Evolutionary conservation across 2,797 vertebrate species (phyloP).

Genomic region (Taeniopygia guttata): DNA sequence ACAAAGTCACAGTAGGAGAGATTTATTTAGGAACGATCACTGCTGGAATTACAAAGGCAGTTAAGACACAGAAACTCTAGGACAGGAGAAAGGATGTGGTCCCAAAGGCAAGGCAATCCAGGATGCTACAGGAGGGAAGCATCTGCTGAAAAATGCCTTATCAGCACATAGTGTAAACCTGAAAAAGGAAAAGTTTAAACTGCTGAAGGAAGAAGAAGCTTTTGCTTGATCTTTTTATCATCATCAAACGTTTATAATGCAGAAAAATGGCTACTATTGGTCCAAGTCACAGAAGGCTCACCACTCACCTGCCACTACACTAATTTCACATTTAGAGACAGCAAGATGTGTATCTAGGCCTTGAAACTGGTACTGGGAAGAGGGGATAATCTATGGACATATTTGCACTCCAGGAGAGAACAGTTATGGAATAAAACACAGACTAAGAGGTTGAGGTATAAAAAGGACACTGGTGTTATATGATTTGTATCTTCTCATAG

Average conservation of each 20-base stretch:
- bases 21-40: constrained; percentile 15
- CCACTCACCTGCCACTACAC: neutral
- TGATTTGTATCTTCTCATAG: neutral
- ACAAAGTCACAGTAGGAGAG: constrained; percentile 31
- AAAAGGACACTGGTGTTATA: neutral
- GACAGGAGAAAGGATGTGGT: neutral
- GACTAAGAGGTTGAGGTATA: neutral
- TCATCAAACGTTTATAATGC: neutral
- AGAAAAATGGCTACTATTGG: neutral
- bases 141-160: neutral
- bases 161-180: neutral
- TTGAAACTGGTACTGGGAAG: neutral
- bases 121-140: neutral
- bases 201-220: neutral
- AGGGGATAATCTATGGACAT: neutral
- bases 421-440: neutral
- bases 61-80: neutral
- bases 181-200: neutral
- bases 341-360: neutral
- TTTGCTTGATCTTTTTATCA: neutral
- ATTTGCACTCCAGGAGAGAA: neutral
- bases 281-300: neutral
- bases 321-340: neutral
- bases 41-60: constrained; percentile 3
- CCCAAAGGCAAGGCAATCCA: neutral